These are phyloP conservation scores for Mareca strepera DNA, from an alignment of 2,797 vertebrate species.

Conservation along the genomic window DNA sequence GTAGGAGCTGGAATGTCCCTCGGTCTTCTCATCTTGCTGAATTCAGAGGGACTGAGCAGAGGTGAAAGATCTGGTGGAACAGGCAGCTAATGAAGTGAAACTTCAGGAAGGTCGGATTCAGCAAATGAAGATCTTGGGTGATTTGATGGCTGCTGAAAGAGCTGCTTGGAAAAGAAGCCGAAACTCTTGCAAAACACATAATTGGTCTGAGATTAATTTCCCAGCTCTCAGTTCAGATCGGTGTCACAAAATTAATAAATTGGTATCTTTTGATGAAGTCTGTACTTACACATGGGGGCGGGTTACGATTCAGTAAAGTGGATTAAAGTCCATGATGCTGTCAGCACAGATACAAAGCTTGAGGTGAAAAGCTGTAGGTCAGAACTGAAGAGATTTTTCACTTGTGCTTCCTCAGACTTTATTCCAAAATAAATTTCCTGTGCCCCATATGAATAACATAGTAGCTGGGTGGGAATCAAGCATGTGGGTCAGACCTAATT, in stretches of 20 bases:
- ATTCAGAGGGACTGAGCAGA: neutral
- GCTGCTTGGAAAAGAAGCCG: neutral
- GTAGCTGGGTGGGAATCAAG: neutral
- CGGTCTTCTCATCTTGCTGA: neutral
- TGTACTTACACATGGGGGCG: neutral
- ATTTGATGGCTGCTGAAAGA: neutral
- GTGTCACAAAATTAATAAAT: neutral
- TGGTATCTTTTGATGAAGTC: neutral
- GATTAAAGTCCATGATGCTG: neutral
- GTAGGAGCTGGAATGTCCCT: neutral
- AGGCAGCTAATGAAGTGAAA: neutral
- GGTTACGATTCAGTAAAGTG: neutral
- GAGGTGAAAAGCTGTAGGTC: neutral
- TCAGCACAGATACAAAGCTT: neutral
- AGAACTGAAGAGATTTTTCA: neutral
- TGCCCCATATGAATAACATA: accelerated
- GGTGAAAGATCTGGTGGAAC: neutral
- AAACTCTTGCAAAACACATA: neutral
- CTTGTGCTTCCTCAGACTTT: neutral
- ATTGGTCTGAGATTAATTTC: neutral
- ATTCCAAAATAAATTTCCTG: neutral
- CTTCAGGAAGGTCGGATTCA: neutral
- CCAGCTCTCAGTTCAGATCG: neutral
- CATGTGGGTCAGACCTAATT: neutral
- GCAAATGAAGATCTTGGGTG: neutral